Percentiles rank a stretch among this genome's conserved stretches.
Evolutionary conservation across 2,888 invertebrate genomes (phyloP).

Genomic region (Copidosoma aretas): DNA sequence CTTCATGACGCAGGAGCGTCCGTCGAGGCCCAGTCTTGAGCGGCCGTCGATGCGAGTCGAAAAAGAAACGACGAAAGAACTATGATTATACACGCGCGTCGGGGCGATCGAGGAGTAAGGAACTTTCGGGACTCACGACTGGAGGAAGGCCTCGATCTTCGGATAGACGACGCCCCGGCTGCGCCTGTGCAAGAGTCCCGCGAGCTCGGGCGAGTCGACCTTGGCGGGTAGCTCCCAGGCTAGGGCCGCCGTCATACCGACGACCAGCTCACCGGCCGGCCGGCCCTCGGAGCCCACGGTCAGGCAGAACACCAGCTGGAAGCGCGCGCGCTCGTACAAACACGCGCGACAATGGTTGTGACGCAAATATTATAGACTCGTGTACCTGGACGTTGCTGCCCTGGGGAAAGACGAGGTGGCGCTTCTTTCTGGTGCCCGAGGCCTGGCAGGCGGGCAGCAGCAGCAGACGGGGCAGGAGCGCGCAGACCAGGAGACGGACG

Average conservation of each 20-base stretch:
- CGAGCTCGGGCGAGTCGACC: conserved; percentile 51
- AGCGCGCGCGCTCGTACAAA: conserved; percentile 7
- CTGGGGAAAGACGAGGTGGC: conserved; percentile 69
- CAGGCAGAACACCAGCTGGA: conserved; percentile 66
- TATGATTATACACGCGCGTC: too few species aligned
- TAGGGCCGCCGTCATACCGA: conserved; percentile 77
- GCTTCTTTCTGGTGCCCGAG: conserved; percentile 61
- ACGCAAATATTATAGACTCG: too few species aligned
- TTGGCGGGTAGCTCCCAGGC: conserved; percentile 76
- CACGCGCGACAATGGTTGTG: too few species aligned
- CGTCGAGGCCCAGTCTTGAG: conserved; percentile 80
- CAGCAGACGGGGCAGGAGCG: conserved; percentile 6
- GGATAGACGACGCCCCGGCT: conserved; percentile 69
- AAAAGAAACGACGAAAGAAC: too few species aligned
- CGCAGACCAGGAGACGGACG: neutral
- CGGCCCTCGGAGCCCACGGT: conserved; percentile 67
- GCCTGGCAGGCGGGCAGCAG: neutral
- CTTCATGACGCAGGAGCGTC: conserved; percentile 74
- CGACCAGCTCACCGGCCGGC: conserved; percentile 68
- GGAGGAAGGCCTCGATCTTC: conserved; percentile 70
- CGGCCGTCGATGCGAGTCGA: too few species aligned
- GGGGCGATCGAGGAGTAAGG: too few species aligned
- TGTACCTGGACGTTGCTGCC: conserved; percentile 69
- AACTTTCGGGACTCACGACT: conserved; percentile 69
- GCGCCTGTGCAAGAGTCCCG: conserved; percentile 65